Percentiles rank a stretch among this genome's conserved stretches.
Conservation (phyloP, 2,113 vertebrate genomes). For the Andinoacara biseriatus region DNA sequence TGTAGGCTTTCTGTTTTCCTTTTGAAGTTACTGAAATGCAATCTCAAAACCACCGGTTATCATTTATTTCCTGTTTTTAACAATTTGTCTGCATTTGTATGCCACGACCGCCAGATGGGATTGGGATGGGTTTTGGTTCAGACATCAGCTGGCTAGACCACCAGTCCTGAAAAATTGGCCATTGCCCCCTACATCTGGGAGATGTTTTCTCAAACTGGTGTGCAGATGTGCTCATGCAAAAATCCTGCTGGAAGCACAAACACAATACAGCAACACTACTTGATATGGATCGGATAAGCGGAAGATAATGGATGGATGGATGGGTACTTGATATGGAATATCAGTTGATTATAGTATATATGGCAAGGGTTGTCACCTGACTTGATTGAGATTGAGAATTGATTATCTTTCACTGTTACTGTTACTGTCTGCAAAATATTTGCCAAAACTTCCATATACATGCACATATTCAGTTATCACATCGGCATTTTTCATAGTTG, state of each 20-base stretch:
- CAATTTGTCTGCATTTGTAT: neutral
- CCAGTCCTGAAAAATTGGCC: neutral
- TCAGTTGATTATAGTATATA: no score
- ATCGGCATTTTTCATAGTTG: neutral
- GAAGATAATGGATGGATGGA: no score
- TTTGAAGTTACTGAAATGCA: neutral
- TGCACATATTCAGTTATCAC: neutral
- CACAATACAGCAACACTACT: no score
- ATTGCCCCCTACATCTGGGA: neutral
- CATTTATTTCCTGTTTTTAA: neutral
- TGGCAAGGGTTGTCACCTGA: no score
- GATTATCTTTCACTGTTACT: neutral
- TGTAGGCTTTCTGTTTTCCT: neutral
- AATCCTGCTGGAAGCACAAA: no score
- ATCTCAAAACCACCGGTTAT: neutral
- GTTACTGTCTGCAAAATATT: neutral
- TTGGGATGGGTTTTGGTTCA: neutral
- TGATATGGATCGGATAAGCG: no score
- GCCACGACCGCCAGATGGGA: neutral
- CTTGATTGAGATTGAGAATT: no score
- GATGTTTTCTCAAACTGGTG: neutral
- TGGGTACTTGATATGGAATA: no score
- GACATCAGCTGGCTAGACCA: neutral
- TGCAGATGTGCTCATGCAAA: neutral
- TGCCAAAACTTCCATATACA: neutral